Conservation (phyloP, 2,888 invertebrate species). For the Drymonia ruficornis region DNA sequence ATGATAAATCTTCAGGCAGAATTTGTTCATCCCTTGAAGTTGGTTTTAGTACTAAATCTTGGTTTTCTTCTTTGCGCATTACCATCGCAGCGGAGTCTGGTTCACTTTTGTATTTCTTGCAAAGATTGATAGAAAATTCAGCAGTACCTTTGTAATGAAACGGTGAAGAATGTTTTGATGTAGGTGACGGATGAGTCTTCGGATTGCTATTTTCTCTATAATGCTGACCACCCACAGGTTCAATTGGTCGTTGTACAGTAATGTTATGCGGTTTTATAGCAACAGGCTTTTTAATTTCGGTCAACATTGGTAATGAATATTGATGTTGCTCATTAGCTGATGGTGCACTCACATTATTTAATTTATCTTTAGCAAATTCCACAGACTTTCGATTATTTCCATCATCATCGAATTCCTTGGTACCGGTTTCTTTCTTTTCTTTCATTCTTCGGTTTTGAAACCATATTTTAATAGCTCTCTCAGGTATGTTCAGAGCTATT, state of each 20-base stretch:
- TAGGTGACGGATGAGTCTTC: constrained; percentile 9
- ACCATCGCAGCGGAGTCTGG: not conserved
- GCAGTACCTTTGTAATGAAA: constrained; percentile 11
- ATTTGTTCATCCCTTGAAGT: constrained; percentile 22
- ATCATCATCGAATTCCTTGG: constrained; percentile 44
- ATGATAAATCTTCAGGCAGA: constrained; percentile 47
- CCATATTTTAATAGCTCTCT: constrained; percentile 93
- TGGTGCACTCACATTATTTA: constrained; percentile 45
- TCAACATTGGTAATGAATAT: constrained; percentile 43
- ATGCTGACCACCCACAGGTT: constrained; percentile 7
- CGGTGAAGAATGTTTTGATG: constrained; percentile 4
- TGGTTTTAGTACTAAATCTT: constrained; percentile 3
- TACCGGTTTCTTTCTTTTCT: constrained; percentile 84
- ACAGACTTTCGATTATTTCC: constrained; percentile 28
- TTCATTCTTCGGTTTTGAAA: constrained; percentile 94
- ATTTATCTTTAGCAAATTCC: constrained; percentile 44
- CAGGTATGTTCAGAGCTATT: constrained; percentile 85
- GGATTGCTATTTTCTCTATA: constrained; percentile 2
- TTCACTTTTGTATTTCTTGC: constrained; percentile 17
- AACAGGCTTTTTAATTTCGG: constrained; percentile 6
- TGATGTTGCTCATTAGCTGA: constrained; percentile 45
- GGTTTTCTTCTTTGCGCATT: constrained; percentile 6
- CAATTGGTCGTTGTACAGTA: not conserved
- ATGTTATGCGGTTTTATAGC: constrained; percentile 5
- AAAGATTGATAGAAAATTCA: constrained; percentile 17